phyloP scores from a whole-genome alignment of 2,888 invertebrate species.

The Fragum fragum region DNA sequence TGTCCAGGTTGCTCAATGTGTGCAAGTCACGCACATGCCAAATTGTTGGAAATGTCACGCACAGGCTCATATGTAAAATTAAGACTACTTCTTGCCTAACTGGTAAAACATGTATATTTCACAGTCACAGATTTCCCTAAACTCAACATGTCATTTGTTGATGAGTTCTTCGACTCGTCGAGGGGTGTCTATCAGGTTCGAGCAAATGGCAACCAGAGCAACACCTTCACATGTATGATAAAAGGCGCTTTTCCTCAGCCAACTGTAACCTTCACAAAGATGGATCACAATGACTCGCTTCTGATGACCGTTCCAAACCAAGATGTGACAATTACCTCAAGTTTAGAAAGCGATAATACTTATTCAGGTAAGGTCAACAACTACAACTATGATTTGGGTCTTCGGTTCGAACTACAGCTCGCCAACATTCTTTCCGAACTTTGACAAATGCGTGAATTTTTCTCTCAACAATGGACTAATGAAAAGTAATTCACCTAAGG shows the following conservation, averaged over 20 bases:
- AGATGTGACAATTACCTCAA: not conserved
- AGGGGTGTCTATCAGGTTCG: not conserved
- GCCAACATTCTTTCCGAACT: too few relatives aligned
- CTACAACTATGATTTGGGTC: too few relatives aligned
- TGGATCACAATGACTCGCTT: not conserved
- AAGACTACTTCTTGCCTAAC: too few relatives aligned
- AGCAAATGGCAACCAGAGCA: not conserved
- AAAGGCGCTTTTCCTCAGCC: constrained; percentile 2
- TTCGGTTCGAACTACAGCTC: too few relatives aligned
- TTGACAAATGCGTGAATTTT: too few relatives aligned
- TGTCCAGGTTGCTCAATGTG: too few relatives aligned
- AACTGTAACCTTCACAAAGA: not conserved
- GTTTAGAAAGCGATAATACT: constrained; percentile 1
- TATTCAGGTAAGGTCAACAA: constrained; percentile 4
- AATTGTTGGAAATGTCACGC: too few relatives aligned
- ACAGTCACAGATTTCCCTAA: constrained; percentile 8
- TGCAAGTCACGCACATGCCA: too few relatives aligned
- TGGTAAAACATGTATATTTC: too few relatives aligned
- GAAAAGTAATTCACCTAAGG: too few relatives aligned
- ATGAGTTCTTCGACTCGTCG: not conserved
- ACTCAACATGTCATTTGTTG: constrained; percentile 5
- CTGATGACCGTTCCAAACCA: not conserved
- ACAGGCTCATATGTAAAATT: too few relatives aligned
- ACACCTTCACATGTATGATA: constrained; percentile 12
- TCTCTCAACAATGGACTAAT: too few relatives aligned